A percentile compares a stretch with the other conserved stretches of the same genome.
Conservation (phyloP, 2,113 vertebrate species). For the Petrocephalus microphthalmus region DNA sequence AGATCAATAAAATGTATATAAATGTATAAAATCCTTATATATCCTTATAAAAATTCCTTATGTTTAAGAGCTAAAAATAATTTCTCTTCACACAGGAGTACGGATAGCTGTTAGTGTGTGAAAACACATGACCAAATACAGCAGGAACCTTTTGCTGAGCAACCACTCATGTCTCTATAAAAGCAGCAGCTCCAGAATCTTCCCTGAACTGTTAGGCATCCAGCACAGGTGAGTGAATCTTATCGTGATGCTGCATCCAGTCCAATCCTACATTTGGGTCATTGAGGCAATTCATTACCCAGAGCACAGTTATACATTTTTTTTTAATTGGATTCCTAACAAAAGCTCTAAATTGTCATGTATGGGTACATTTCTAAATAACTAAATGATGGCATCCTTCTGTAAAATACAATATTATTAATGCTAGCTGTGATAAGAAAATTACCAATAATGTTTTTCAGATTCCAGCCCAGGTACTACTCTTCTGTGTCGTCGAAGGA, state of each 20-base stretch:
- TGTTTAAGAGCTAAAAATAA: not conserved
- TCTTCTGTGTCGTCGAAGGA: too few relatives aligned
- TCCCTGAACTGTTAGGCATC: too few relatives aligned
- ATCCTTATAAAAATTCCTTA: not conserved
- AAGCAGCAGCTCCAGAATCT: too few relatives aligned
- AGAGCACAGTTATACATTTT: too few relatives aligned
- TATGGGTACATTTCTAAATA: not conserved
- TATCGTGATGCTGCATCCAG: too few relatives aligned
- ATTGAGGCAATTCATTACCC: too few relatives aligned
- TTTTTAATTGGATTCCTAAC: too few relatives aligned
- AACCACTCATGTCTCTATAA: not conserved
- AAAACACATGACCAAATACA: not conserved
- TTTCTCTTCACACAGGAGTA: not conserved
- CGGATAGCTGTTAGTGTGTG: not conserved
- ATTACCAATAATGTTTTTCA: not conserved
- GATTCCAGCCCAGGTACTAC: not conserved
- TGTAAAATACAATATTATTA: not conserved
- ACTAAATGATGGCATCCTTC: not conserved
- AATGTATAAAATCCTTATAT: too few relatives aligned
- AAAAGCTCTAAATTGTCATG: not conserved
- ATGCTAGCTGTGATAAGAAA: not conserved
- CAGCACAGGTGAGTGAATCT: too few relatives aligned
- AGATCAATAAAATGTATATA: too few relatives aligned
- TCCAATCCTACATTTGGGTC: too few relatives aligned
- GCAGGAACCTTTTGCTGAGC: not conserved